These are phyloP conservation scores for Xestobium rufovillosum DNA, from an alignment of 2,888 invertebrate genomes.

Conservation along the genomic window DNA sequence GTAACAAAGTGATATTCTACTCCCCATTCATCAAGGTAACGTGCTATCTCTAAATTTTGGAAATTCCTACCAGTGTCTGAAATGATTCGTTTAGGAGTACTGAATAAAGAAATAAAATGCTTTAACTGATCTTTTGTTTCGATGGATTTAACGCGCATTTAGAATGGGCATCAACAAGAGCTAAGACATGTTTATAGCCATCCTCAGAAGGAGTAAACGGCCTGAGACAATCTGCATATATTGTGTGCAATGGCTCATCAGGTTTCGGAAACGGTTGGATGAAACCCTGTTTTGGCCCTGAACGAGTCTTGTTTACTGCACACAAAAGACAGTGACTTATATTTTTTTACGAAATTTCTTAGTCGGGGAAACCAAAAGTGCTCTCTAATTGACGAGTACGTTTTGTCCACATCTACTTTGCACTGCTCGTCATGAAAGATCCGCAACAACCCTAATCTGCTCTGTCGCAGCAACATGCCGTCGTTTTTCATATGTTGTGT, in stretches of 20 bases:
- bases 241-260: conserved; percentile 12
- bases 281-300: conserved; percentile 20
- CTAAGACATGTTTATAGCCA: conserved; percentile 17
- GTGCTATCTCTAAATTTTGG: conserved; percentile 18
- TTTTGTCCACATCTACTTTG: conserved; percentile 24
- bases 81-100: conserved; percentile 21
- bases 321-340: conserved; percentile 26
- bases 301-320: conserved; percentile 26
- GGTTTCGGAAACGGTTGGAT: conserved; percentile 11
- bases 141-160: conserved; percentile 16
- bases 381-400: conserved; percentile 19
- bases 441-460: conserved; percentile 21
- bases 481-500: conserved; percentile 24
- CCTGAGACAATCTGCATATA: conserved; percentile 18
- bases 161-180: conserved; percentile 17
- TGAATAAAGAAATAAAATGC: conserved; percentile 17
- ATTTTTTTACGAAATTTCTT: conserved; percentile 24
- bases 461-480: conserved; percentile 21
- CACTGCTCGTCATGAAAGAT: conserved; percentile 27
- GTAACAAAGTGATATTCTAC: conserved; percentile 18
- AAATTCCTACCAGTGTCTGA: conserved; percentile 21
- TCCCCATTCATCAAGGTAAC: conserved; percentile 14
- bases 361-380: conserved; percentile 29
- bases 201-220: conserved; percentile 14
- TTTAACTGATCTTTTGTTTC: conserved; percentile 19